Percentiles rank a stretch among this genome's conserved stretches.
Conservation (phyloP, 1,140 invertebrate genomes). For the Physella acuta region DNA sequence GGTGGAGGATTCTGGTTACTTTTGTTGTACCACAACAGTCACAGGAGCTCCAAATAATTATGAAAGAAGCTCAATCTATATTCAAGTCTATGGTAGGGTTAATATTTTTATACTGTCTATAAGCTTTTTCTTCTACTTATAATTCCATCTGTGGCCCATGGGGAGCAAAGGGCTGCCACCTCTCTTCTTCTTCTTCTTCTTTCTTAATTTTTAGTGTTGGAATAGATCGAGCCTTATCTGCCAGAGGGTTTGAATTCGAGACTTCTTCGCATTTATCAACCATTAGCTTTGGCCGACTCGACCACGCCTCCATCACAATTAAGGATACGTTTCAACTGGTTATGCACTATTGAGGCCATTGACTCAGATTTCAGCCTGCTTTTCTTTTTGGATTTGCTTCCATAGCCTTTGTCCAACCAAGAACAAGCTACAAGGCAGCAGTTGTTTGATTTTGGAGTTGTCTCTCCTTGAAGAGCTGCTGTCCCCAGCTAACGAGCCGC, state of each 20-base stretch:
- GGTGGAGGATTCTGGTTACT: slow-evolving; percentile 2
- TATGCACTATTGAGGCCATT: too few species aligned
- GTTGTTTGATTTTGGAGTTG: too few species aligned
- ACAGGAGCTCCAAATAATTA: background rate
- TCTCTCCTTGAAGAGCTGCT: too few species aligned
- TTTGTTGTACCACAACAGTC: background rate
- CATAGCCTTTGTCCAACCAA: too few species aligned
- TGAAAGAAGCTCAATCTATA: background rate
- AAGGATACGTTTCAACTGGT: too few species aligned
- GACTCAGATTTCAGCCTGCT: too few species aligned
- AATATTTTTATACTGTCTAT: background rate
- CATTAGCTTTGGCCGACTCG: background rate
- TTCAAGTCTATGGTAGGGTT: slow-evolving; percentile 14
- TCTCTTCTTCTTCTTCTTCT: too few species aligned
- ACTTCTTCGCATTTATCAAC: background rate
- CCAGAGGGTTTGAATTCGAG: background rate
- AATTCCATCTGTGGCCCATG: background rate
- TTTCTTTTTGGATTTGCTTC: too few species aligned
- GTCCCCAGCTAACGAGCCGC: too few species aligned
- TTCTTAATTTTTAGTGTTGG: background rate
- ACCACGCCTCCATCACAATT: too few species aligned
- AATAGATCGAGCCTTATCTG: background rate
- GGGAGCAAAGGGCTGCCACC: too few species aligned
- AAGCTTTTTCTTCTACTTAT: background rate
- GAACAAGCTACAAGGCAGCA: too few species aligned